Evolutionary conservation across 2,888 invertebrate genomes (phyloP), one percentile per base, ranked within the genome.

Genomic region (Cancer borealis): DNA sequence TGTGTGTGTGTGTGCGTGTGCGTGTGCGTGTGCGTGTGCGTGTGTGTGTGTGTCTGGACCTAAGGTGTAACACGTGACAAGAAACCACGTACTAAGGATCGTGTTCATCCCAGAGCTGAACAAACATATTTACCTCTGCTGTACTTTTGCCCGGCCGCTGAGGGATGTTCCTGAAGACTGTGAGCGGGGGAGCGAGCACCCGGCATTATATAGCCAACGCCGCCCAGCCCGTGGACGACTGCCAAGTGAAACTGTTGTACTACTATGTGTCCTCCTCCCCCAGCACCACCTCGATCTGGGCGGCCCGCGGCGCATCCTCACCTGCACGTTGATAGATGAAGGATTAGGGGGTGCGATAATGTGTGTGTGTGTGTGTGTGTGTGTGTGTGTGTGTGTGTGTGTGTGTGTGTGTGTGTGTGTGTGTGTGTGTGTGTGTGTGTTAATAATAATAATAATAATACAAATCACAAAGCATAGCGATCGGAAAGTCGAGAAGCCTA

Each of bases 131-230:
- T 54, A 94, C 94, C 94, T 94, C 91, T 94, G 94, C 94, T 94
- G 94, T 94, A 94, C 94, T 94, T 66, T 54, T 91, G 94, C 94
- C 94, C 94, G 94, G 46, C 88, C 87, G 94, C 90, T 92, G 47
- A 47, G 66, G 14, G 66, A 73, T 39, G 47, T 93, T 89, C 90
- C 47, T 47, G 89, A 89, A 93, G 73, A 93, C 89, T 93, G 89
- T 93, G 93, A 17, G 17, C 26, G 1, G 66, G 39, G 0, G 21
- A 8, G 21, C 8, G 73, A 30, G 46, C 30, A 39, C 21, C 5
- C 45, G 91, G 91, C 66, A 3, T 91, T 91, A 91, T 91, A 91
- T 91, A 91, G 91, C 39, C n/a, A 45, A 45, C 39, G 49, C 30
- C 39, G 45, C 39, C 17, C 1, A 45, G 30, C 45, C 45, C 66